Evolutionary conservation across 2,888 invertebrate species (phyloP).

Genomic region (Phyllotreta cruciferae): DNA sequence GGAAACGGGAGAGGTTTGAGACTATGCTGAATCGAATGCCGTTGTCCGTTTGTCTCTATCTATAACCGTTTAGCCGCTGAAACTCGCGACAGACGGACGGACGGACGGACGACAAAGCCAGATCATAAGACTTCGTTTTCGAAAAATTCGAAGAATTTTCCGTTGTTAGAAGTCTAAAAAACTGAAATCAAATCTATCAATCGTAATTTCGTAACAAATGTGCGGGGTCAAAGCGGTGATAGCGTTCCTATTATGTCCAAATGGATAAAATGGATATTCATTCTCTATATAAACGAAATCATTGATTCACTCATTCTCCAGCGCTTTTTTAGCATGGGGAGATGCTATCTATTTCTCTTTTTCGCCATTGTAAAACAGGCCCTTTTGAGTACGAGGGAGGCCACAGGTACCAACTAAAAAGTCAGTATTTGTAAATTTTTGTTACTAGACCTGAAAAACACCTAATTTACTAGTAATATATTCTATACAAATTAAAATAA

Average conservation of each 20-base stretch:
- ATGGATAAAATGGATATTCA: slow-evolving; percentile 56
- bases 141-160: no score
- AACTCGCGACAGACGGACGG: no score
- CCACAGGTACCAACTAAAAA: not conserved
- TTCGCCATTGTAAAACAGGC: slow-evolving; percentile 38
- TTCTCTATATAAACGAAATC: slow-evolving; percentile 50
- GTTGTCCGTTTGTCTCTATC: no score
- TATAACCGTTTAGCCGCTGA: no score
- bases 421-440: no score
- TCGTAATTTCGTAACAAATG: slow-evolving; percentile 48
- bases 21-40: no score
- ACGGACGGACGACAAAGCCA: no score
- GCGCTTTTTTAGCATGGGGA: slow-evolving; percentile 51
- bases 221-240: slow-evolving; percentile 49
- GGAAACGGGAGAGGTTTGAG: no score
- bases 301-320: slow-evolving; percentile 43
- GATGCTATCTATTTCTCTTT: slow-evolving; percentile 48
- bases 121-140: no score
- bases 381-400: slow-evolving; percentile 5
- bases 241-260: slow-evolving; percentile 48
- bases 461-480: no score
- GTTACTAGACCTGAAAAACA: no score
- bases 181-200: slow-evolving; percentile 35
- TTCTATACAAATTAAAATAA: no score
- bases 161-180: slow-evolving; percentile 22